These are phyloP conservation scores for Sorex maritimensis DNA, from an alignment of 2,797 vertebrate genomes.

Conservation along the genomic window DNA sequence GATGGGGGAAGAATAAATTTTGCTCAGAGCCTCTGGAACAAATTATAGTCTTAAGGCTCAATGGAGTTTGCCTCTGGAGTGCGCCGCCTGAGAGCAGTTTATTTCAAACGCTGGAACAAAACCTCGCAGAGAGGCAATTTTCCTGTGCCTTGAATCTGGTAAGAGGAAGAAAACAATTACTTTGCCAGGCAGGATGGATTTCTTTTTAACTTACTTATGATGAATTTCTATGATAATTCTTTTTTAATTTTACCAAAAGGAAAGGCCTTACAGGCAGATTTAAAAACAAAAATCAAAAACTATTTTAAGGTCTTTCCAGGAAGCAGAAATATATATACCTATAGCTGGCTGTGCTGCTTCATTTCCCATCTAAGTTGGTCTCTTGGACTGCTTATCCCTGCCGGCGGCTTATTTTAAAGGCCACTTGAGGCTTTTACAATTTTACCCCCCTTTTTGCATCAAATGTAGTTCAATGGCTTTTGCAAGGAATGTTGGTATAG, in stretches of 20 bases:
- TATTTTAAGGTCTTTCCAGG: constrained; percentile 58
- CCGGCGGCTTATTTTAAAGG: background rate
- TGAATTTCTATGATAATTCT: constrained; percentile 13
- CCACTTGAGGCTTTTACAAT: background rate
- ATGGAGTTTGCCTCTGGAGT: background rate
- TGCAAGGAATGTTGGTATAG: background rate
- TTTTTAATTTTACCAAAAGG: constrained; percentile 39
- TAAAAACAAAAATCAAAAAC: background rate
- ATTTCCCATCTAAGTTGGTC: constrained; percentile 10
- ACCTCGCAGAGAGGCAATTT: background rate
- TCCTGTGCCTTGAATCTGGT: background rate
- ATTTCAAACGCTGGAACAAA: constrained; percentile 54
- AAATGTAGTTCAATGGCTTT: background rate
- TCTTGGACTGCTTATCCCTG: constrained; percentile 32
- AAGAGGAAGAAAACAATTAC: constrained; percentile 36
- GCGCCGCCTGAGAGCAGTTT: constrained; percentile 9
- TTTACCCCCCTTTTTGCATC: background rate
- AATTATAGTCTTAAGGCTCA: constrained; percentile 69
- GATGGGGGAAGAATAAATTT: constrained; percentile 54
- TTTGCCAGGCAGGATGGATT: constrained; percentile 40
- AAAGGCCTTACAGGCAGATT: constrained; percentile 41
- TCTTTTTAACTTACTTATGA: constrained; percentile 60
- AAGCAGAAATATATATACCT: constrained; percentile 15
- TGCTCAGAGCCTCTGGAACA: constrained; percentile 61
- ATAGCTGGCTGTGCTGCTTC: constrained; percentile 8